These are phyloP conservation scores for Lathamus discolor DNA, from an alignment of 2,113 vertebrate genomes.

Conservation along the genomic window DNA sequence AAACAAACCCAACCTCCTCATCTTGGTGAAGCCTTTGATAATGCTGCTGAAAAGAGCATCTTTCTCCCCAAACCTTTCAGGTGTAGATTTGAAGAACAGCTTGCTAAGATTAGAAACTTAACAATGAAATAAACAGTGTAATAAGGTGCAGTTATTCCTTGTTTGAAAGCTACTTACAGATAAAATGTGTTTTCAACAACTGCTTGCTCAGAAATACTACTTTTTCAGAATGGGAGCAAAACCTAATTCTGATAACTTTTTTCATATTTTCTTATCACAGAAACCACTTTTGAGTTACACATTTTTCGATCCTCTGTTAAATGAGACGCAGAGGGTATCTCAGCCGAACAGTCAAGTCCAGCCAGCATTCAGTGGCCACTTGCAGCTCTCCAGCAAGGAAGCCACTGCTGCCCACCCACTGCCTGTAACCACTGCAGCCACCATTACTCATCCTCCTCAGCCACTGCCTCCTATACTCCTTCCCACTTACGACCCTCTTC, in stretches of 20 bases:
- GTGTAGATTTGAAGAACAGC: too few species aligned
- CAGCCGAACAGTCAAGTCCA: constrained; percentile 78
- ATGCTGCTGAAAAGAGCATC: neutral
- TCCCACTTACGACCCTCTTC: constrained; percentile 73
- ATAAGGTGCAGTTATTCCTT: neutral
- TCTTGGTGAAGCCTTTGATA: neutral
- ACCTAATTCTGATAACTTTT: neutral
- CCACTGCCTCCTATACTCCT: constrained; percentile 68
- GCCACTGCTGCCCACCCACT: constrained; percentile 25
- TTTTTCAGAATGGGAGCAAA: neutral
- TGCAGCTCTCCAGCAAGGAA: constrained; percentile 66
- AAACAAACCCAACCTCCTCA: accelerated
- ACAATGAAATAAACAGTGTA: too few species aligned
- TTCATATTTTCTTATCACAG: constrained; percentile 48
- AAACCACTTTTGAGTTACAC: constrained; percentile 76
- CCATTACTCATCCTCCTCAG: constrained; percentile 28
- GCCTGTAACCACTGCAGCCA: neutral
- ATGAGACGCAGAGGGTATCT: constrained; percentile 86
- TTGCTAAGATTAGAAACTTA: neutral
- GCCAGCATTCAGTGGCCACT: constrained; percentile 63
- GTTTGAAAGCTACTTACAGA: neutral
- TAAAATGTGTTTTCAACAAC: neutral
- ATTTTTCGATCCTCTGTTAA: constrained; percentile 81
- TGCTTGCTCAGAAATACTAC: neutral
- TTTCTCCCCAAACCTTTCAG: neutral